Conservation (phyloP, 2,797 vertebrate species). For the Phyllotis vaccarum region DNA sequence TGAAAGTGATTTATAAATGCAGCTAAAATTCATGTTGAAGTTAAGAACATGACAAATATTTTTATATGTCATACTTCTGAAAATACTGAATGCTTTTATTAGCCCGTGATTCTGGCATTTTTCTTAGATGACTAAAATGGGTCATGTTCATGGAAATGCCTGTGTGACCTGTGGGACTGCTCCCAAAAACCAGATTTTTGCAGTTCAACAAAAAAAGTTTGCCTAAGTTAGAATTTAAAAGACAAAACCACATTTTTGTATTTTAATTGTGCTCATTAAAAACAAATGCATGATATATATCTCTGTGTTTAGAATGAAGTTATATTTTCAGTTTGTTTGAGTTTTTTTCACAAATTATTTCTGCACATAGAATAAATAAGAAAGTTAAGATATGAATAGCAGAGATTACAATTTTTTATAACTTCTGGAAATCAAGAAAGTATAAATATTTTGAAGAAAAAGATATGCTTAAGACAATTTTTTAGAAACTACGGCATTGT, state of each 20-base stretch:
- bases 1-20: constrained; percentile 68
- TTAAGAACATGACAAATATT: constrained; percentile 52
- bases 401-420: constrained; percentile 16
- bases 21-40: constrained; percentile 38
- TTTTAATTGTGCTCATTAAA: constrained; percentile 54
- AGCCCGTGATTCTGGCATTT: constrained; percentile 9
- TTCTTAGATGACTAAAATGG: constrained; percentile 29
- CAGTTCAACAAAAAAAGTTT: constrained; percentile 58
- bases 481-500: constrained; percentile 35
- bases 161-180: neutral
- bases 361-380: neutral
- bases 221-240: constrained; percentile 54
- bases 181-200: constrained; percentile 16
- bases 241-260: neutral
- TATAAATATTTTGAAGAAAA: constrained; percentile 24
- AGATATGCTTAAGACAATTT: neutral
- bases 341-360: constrained; percentile 34
- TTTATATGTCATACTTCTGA: constrained; percentile 26
- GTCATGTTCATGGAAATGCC: constrained; percentile 41
- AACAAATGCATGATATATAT: neutral
- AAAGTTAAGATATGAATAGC: neutral
- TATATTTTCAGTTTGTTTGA: neutral
- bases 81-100: constrained; percentile 40
- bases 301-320: constrained; percentile 25
- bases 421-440: constrained; percentile 42